These are phyloP conservation scores for Barbus barbus DNA, from an alignment of 2,113 vertebrate species.

Conservation along the genomic window DNA sequence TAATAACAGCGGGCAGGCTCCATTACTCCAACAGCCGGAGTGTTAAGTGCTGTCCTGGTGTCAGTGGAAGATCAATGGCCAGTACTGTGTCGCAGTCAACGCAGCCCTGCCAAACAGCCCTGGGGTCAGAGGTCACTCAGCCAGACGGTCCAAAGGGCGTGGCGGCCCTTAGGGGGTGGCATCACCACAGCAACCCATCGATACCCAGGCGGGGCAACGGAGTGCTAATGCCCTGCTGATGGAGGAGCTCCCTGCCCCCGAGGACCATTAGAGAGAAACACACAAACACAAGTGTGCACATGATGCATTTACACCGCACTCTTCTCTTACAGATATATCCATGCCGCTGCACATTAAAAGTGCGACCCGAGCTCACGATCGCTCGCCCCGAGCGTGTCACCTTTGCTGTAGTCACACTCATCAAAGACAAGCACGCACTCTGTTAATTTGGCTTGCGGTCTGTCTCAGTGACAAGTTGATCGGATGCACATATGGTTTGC, in stretches of 20 bases:
- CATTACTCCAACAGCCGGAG: constrained; percentile 77
- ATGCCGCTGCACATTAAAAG: constrained; percentile 35
- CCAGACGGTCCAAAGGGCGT: constrained; percentile 73
- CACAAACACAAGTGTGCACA: constrained; percentile 40
- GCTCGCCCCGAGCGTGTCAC: constrained; percentile 13
- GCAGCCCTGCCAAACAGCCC: constrained; percentile 79
- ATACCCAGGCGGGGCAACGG: constrained; percentile 86
- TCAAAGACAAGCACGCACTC: background rate
- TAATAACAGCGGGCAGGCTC: constrained; percentile 67
- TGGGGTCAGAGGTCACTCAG: constrained; percentile 85
- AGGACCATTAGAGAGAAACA: constrained; percentile 86
- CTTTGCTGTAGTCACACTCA: constrained; percentile 7
- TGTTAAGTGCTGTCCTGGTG: constrained; percentile 82
- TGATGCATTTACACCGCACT: constrained; percentile 41
- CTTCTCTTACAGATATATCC: constrained; percentile 34
- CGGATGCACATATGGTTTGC: constrained; percentile 9
- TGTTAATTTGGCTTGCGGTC: background rate
- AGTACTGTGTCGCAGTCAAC: constrained; percentile 51
- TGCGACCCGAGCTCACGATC: constrained; percentile 50
- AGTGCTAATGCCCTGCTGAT: constrained; percentile 95
- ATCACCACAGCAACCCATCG: constrained; percentile 80
- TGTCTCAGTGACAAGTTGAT: constrained; percentile 37
- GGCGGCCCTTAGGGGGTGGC: constrained; percentile 72
- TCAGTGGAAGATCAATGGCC: constrained; percentile 75
- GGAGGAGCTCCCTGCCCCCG: constrained; percentile 90